Conservation (phyloP, 2,113 vertebrate species). For the Phodopus roborovskii region DNA sequence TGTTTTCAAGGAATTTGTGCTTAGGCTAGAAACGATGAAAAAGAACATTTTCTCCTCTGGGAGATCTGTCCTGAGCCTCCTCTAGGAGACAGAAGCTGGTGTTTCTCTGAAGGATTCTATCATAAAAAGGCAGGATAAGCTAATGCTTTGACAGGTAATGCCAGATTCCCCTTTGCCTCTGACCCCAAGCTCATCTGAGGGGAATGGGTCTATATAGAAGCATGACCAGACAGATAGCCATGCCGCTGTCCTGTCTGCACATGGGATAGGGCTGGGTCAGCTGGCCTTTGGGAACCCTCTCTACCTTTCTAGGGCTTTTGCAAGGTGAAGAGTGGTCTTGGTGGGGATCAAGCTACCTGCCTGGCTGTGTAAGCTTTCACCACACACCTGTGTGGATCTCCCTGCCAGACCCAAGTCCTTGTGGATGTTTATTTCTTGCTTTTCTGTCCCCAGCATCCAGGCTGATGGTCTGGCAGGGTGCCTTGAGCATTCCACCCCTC, state of each 20-base stretch:
- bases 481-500: background rate
- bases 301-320: background rate
- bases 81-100: background rate
- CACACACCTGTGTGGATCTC: background rate
- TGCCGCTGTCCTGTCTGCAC: background rate
- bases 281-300: constrained; percentile 4
- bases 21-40: background rate
- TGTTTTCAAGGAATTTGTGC: background rate
- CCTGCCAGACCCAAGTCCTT: background rate
- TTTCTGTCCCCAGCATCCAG: background rate
- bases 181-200: background rate
- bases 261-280: background rate
- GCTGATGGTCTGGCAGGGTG: background rate
- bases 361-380: background rate
- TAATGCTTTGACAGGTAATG: background rate
- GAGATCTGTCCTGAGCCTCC: background rate
- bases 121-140: background rate
- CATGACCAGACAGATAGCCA: background rate
- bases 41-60: background rate
- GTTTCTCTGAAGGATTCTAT: background rate
- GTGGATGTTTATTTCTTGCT: background rate
- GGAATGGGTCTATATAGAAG: background rate
- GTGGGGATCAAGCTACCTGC: background rate
- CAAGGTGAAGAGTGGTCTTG: background rate
- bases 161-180: background rate